A percentile compares a stretch with the other conserved stretches of the same genome.
These are phyloP conservation scores for Staurois parvus DNA, from an alignment of 2,797 vertebrate genomes.

Conservation along the genomic window DNA sequence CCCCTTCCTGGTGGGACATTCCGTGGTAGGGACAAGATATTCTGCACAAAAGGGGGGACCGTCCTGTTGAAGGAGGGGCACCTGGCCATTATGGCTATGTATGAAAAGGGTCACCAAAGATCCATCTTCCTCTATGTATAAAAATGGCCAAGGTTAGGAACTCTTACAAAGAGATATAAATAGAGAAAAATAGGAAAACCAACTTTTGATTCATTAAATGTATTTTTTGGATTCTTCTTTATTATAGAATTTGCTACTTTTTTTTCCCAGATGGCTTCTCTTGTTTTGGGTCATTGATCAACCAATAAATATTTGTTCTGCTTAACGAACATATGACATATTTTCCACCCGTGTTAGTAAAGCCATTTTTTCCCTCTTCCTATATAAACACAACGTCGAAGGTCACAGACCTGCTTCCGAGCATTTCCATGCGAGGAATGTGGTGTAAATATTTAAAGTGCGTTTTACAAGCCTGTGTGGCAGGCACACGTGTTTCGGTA, in stretches of 20 bases:
- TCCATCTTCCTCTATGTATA: no score
- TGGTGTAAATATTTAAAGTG: constrained; percentile 34
- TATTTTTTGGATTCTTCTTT: no score
- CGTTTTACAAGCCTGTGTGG: constrained; percentile 36
- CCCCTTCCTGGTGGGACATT: no score
- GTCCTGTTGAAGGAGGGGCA: no score
- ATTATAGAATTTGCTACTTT: not conserved
- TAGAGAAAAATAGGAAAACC: no score
- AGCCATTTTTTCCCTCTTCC: constrained; percentile 21
- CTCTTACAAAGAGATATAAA: no score
- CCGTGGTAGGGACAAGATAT: no score
- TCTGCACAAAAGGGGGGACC: no score
- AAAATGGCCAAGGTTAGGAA: no score
- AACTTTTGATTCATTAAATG: no score
- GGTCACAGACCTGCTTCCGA: constrained; percentile 12
- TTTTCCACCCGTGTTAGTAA: not conserved
- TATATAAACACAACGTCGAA: not conserved
- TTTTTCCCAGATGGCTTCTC: not conserved
- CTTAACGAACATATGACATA: not conserved
- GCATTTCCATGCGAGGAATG: constrained; percentile 34
- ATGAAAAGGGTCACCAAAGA: no score
- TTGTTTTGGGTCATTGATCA: not conserved
- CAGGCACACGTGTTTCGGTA: constrained; percentile 39
- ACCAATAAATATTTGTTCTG: not conserved
- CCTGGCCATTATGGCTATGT: no score